Evolutionary conservation across 2,888 invertebrate genomes (phyloP).

Genomic region (Onthophagus sagittarius): DNA sequence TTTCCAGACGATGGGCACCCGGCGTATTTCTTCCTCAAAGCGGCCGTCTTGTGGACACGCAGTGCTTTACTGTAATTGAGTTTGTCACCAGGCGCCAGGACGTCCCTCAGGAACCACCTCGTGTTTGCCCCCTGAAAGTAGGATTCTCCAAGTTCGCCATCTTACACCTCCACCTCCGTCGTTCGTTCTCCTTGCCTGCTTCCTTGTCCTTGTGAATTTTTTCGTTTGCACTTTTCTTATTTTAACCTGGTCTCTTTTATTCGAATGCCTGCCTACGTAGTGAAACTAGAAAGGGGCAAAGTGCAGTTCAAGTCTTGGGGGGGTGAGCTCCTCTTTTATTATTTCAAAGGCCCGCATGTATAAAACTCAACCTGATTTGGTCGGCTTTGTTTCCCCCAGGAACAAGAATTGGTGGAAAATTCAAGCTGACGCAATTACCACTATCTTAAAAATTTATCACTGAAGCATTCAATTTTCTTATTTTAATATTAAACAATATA

Average conservation of each 20-base stretch:
- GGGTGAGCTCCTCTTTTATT: not conserved
- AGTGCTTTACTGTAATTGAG: slow-evolving; percentile 34
- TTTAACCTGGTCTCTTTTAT: not conserved
- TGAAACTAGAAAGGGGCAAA: not conserved
- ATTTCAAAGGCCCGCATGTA: not conserved
- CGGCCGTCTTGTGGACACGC: slow-evolving; percentile 27
- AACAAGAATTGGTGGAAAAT: not conserved
- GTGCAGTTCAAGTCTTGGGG: not conserved
- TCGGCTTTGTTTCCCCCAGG: not conserved
- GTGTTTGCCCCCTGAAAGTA: not conserved
- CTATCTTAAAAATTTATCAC: not conserved
- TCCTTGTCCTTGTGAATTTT: not conserved
- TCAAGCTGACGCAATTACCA: not conserved
- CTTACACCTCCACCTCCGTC: not conserved
- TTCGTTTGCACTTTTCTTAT: not conserved
- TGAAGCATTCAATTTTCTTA: not conserved
- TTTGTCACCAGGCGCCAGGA: slow-evolving; percentile 22
- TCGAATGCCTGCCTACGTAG: not conserved
- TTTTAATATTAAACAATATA: not conserved
- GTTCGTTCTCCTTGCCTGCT: not conserved
- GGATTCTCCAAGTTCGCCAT: not conserved
- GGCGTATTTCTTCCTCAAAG: slow-evolving; percentile 23
- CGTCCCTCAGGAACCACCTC: not conserved
- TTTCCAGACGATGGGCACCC: not conserved
- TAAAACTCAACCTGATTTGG: not conserved